These are phyloP conservation scores for Eledona agricola DNA, from an alignment of 2,888 invertebrate genomes.

Conservation along the genomic window DNA sequence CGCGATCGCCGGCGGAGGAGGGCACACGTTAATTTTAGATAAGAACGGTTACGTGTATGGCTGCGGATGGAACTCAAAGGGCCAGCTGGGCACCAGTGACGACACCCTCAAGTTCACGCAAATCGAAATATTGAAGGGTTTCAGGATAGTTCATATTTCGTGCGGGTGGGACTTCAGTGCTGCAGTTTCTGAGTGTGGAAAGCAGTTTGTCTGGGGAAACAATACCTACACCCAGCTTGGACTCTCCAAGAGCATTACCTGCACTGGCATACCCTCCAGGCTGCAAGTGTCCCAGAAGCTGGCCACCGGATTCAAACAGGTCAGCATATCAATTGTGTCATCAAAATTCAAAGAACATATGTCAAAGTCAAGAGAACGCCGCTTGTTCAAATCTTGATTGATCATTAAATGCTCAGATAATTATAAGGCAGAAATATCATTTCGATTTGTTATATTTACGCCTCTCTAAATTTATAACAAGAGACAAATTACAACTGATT, in stretches of 20 bases:
- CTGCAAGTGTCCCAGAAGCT: conserved; percentile 61
- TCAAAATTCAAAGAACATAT: too few relatives aligned
- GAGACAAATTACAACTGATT: too few relatives aligned
- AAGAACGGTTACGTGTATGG: conserved; percentile 73
- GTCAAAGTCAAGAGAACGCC: too few relatives aligned
- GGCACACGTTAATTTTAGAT: conserved; percentile 77
- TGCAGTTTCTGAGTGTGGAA: conserved; percentile 74
- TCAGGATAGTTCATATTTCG: conserved; percentile 69
- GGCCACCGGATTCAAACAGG: conserved; percentile 65
- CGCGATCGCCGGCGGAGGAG: conserved; percentile 79
- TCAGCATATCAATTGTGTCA: too few relatives aligned
- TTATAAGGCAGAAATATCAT: too few relatives aligned
- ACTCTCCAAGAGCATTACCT: conserved; percentile 62
- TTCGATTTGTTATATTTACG: background rate
- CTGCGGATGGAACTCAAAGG: conserved; percentile 82
- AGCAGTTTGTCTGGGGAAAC: conserved; percentile 84
- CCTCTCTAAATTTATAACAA: too few relatives aligned
- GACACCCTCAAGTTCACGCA: conserved; percentile 67
- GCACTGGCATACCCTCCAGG: conserved; percentile 60
- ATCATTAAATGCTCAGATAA: too few relatives aligned
- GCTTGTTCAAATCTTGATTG: too few relatives aligned
- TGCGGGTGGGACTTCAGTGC: conserved; percentile 88
- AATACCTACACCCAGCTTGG: conserved; percentile 82
- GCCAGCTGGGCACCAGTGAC: conserved; percentile 72
- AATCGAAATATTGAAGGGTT: conserved; percentile 67